These are phyloP conservation scores for silkworm (Bombyx mori) DNA, from an alignment of 1,140 invertebrate species.

Conservation along the genomic window ASM3026992v2 NC_085117.1:9966501-9967000, in stretches of 20 bases:
- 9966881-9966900: constrained; percentile 55
- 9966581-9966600: constrained; percentile 10
- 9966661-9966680: constrained; percentile 37
- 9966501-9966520: no score
- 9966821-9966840: constrained; percentile 59
- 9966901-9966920: constrained; percentile 58
- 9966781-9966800: constrained; percentile 33
- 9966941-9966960: constrained; percentile 25
- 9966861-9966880: constrained; percentile 55
- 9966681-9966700: constrained; percentile 37
- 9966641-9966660: constrained; percentile 21
- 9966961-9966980: constrained; percentile 41
- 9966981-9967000: constrained; percentile 50
- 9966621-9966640: constrained; percentile 19
- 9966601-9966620: constrained; percentile 25
- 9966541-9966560: neutral
- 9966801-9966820: constrained; percentile 55
- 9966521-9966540: no score
- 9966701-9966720: constrained; percentile 16
- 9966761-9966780: constrained; percentile 29
- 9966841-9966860: constrained; percentile 63
- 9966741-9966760: constrained; percentile 14
- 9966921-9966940: constrained; percentile 35
- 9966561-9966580: neutral
- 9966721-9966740: constrained; percentile 4